These are phyloP conservation scores for Lycophotia porphyrea DNA, from an alignment of 2,888 invertebrate genomes.

Conservation along the genomic window DNA sequence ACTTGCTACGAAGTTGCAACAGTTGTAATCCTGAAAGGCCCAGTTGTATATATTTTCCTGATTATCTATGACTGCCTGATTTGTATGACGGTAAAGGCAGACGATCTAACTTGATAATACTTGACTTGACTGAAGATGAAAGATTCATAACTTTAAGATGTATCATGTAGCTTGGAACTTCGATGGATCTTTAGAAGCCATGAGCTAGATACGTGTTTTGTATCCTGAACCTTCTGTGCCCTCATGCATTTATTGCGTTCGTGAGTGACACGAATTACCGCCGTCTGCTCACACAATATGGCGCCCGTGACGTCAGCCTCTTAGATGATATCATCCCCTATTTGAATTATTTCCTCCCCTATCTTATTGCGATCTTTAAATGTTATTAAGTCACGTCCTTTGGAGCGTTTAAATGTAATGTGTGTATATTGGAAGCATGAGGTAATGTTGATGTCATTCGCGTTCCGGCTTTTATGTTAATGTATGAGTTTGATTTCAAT, in stretches of 20 bases:
- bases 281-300: constrained; percentile 30
- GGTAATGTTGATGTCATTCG: constrained; percentile 33
- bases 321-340: constrained; percentile 62
- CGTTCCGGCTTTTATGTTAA: constrained; percentile 22
- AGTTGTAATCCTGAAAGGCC: background rate
- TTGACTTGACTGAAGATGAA: no score
- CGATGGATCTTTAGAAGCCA: constrained; percentile 14
- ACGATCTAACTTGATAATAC: background rate
- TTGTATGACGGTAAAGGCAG: constrained; percentile 1
- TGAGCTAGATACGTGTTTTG: constrained; percentile 37
- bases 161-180: background rate
- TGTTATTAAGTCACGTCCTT: constrained; percentile 58
- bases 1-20: background rate
- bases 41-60: background rate
- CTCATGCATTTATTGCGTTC: constrained; percentile 31
- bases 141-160: constrained; percentile 6
- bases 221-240: constrained; percentile 42
- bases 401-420: constrained; percentile 45
- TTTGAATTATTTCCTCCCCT: constrained; percentile 60
- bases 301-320: constrained; percentile 53
- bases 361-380: constrained; percentile 59
- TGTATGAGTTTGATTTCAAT: constrained; percentile 8
- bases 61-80: background rate
- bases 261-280: constrained; percentile 55
- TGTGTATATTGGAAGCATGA: constrained; percentile 45